Percentiles rank a stretch among this genome's conserved stretches.
phyloP scores from a whole-genome alignment of 2,113 vertebrate genomes.

The Sturnira hondurensis region DNA sequence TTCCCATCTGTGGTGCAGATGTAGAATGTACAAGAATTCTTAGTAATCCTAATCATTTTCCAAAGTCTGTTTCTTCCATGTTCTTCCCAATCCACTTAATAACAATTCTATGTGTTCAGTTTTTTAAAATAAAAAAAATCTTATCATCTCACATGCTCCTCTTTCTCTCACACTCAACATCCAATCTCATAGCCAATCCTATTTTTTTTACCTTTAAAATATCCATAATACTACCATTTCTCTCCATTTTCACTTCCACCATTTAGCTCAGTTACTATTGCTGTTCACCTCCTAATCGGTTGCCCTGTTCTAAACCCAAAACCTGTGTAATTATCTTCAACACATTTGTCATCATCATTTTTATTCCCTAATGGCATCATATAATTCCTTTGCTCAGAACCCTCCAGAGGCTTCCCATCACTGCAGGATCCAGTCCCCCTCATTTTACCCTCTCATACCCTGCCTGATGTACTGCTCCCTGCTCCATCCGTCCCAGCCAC shows the following conservation, averaged over 20 bases:
- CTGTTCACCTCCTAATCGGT: background rate
- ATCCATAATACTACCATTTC: background rate
- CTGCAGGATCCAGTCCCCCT: background rate
- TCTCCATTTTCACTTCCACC: background rate
- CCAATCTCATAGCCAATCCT: background rate
- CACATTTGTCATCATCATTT: background rate
- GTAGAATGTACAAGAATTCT: constrained; percentile 29
- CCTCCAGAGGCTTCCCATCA: background rate
- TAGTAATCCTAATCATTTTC: background rate
- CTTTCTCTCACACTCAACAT: background rate
- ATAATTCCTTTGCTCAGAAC: background rate
- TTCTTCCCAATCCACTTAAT: background rate
- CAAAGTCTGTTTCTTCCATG: background rate
- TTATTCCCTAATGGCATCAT: background rate
- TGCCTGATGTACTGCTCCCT: background rate
- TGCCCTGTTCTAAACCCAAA: background rate
- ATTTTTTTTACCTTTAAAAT: constrained; percentile 1
- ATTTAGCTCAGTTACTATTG: background rate
- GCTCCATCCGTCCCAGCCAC: background rate
- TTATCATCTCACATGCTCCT: background rate
- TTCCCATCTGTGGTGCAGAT: constrained; percentile 12
- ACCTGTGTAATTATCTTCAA: background rate
- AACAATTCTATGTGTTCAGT: background rate
- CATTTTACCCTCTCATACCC: background rate
- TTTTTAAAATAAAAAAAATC: background rate